Conservation (phyloP, 2,888 invertebrate genomes). For the Pterobdella sp. region DNA sequence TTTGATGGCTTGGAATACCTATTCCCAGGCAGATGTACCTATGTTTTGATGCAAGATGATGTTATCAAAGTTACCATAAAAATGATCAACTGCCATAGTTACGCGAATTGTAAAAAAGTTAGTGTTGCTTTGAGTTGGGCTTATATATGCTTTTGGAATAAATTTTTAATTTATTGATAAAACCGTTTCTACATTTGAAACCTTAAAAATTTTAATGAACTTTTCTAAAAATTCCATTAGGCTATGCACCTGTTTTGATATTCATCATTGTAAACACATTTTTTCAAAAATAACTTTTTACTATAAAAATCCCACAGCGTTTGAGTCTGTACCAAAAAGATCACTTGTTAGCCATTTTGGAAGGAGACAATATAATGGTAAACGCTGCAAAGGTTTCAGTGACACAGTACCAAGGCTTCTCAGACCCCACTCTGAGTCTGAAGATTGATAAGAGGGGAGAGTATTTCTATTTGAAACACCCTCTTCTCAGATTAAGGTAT, state of each 20-base stretch:
- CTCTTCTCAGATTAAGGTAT: slow-evolving; percentile 10
- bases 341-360: slow-evolving; percentile 11
- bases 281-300: too few species aligned
- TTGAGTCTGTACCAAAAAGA: slow-evolving; percentile 17
- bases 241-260: too few species aligned
- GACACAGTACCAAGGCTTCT: slow-evolving; percentile 13
- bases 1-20: slow-evolving; percentile 72
- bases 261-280: too few species aligned
- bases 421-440: slow-evolving; percentile 4
- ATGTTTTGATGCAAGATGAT: slow-evolving; percentile 55
- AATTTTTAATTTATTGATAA: too few species aligned
- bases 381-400: not conserved
- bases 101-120: slow-evolving; percentile 30
- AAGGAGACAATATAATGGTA: slow-evolving; percentile 19
- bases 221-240: too few species aligned
- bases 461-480: slow-evolving; percentile 24
- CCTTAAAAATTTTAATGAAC: too few species aligned
- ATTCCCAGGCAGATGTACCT: slow-evolving; percentile 64
- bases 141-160: too few species aligned
- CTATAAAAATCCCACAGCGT: too few species aligned
- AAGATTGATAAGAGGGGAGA: slow-evolving; percentile 28
- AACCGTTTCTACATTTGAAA: too few species aligned
- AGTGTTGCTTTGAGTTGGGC: not conserved
- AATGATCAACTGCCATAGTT: slow-evolving; percentile 36
- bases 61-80: slow-evolving; percentile 29